Conservation (phyloP, 2,888 invertebrate genomes). For the Agelastica alni region DNA sequence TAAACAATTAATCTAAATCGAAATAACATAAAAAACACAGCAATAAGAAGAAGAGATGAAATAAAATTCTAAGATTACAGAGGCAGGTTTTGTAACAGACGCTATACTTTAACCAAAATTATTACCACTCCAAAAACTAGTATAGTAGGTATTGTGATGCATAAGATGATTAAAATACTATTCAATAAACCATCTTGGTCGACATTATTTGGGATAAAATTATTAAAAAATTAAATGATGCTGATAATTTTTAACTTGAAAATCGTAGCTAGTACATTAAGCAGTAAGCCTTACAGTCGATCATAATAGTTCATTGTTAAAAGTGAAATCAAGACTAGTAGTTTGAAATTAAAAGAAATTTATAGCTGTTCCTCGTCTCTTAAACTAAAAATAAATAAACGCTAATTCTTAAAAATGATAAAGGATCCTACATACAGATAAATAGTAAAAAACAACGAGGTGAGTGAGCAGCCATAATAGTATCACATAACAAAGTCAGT, state of each 20-base stretch:
- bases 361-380: slow-evolving; percentile 43
- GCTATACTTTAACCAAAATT: background rate
- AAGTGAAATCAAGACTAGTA: slow-evolving; percentile 41
- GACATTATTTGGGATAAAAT: no score
- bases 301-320: slow-evolving; percentile 29
- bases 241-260: no score
- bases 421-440: slow-evolving; percentile 35
- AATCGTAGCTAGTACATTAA: no score
- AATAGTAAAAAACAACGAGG: slow-evolving; percentile 43
- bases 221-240: no score
- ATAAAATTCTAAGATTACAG: slow-evolving; percentile 32
- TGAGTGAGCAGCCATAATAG: slow-evolving; percentile 47
- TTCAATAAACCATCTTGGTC: no score
- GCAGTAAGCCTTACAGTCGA: no score
- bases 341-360: slow-evolving; percentile 29
- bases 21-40: slow-evolving; percentile 42
- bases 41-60: slow-evolving; percentile 36
- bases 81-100: background rate
- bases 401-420: slow-evolving; percentile 31
- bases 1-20: slow-evolving; percentile 36
- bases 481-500: slow-evolving; percentile 55
- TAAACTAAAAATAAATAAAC: slow-evolving; percentile 39
- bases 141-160: no score
- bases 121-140: slow-evolving; percentile 24
- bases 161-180: no score